phyloP scores from a whole-genome alignment of 2,888 invertebrate genomes.

The Sthenelais limicola region DNA sequence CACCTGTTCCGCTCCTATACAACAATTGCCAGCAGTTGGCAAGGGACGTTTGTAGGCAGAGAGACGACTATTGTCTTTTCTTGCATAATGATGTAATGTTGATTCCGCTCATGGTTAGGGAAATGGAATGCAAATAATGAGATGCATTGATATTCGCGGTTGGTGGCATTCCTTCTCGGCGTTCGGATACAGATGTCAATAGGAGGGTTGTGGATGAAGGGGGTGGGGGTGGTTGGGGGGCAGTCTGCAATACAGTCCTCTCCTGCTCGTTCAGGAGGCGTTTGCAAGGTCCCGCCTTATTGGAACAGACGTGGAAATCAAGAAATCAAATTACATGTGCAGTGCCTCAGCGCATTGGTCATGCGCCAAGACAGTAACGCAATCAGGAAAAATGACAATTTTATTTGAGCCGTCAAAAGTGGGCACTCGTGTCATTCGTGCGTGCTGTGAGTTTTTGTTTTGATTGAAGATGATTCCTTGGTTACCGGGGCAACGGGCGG shows the following conservation, averaged over 20 bases:
- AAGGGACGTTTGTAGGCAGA: neutral
- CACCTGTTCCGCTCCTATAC: neutral
- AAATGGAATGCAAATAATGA: conserved; percentile 23
- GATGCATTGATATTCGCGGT: conserved; percentile 7
- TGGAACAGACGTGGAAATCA: conserved; percentile 32
- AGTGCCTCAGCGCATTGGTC: conserved; percentile 15
- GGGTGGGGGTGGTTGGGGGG: too few relatives aligned
- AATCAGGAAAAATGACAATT: conserved; percentile 36
- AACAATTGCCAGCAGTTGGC: neutral
- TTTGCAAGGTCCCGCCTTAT: neutral
- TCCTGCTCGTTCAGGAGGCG: neutral
- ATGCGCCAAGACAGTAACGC: conserved; percentile 21
- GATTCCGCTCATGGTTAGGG: conserved; percentile 36
- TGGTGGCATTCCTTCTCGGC: neutral
- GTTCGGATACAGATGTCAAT: too few relatives aligned
- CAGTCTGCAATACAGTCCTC: too few relatives aligned
- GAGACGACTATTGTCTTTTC: neutral
- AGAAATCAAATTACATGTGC: conserved; percentile 35
- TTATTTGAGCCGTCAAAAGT: conserved; percentile 38
- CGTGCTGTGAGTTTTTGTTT: conserved; percentile 6
- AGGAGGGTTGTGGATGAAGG: too few relatives aligned
- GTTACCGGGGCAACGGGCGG: too few relatives aligned
- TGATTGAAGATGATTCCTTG: conserved; percentile 14
- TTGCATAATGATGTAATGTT: too few relatives aligned
- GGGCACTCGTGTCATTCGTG: conserved; percentile 25